A percentile compares a stretch with the other conserved stretches of the same genome.
Conservation (phyloP, 2,888 invertebrate genomes). For the Micropterix aruncella region DNA sequence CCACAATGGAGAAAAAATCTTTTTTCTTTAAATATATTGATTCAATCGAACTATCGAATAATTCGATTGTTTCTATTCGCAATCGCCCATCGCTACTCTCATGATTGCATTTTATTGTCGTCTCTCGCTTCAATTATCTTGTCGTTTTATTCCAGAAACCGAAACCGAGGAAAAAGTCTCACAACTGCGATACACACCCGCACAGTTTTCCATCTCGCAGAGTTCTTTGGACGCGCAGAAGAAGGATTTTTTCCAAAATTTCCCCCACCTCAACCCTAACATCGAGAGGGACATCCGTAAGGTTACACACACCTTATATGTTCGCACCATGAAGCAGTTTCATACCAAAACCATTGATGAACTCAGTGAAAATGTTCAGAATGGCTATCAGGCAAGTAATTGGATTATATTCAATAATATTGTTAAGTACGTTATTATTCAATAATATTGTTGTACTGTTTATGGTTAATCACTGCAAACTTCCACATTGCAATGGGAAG, state of each 20-base stretch:
- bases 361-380: constrained; percentile 79
- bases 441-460: too few relatives aligned
- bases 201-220: constrained; percentile 25
- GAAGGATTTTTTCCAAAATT: constrained; percentile 31
- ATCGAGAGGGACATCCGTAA: constrained; percentile 50
- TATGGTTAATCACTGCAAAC: too few relatives aligned
- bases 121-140: too few relatives aligned
- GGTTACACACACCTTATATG: constrained; percentile 51
- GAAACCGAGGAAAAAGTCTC: constrained; percentile 19
- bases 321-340: constrained; percentile 45
- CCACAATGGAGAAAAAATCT: too few relatives aligned
- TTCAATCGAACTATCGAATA: too few relatives aligned
- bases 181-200: not conserved
- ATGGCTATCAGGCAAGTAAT: constrained; percentile 69
- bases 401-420: too few relatives aligned
- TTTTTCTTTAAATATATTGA: too few relatives aligned
- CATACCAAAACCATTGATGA: constrained; percentile 61
- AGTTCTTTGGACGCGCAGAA: constrained; percentile 23
- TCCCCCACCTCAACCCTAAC: constrained; percentile 21
- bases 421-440: too few relatives aligned
- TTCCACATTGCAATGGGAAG: too few relatives aligned
- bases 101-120: too few relatives aligned
- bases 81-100: too few relatives aligned
- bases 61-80: too few relatives aligned
- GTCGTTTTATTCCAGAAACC: constrained; percentile 15